phyloP scores from a whole-genome alignment of 2,797 vertebrate genomes.

The Eurystomus glaucurus region DNA sequence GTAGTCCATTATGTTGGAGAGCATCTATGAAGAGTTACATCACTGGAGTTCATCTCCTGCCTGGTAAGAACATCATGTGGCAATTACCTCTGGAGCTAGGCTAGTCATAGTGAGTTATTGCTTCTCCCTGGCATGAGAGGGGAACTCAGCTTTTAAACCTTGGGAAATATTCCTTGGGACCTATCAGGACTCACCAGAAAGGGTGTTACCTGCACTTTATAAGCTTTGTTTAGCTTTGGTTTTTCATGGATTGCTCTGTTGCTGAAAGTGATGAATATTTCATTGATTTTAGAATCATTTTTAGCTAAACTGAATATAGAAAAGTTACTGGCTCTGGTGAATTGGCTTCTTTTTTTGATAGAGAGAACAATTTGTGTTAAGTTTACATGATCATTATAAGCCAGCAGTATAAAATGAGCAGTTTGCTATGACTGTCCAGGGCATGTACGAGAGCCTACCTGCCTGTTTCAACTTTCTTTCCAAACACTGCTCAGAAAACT shows the following conservation, averaged over 20 bases:
- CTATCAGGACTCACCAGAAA: not conserved
- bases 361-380: not conserved
- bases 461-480: not conserved
- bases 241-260: not conserved
- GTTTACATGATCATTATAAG: not conserved
- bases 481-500: not conserved
- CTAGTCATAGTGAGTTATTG: not conserved
- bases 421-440: not conserved
- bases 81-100: not conserved
- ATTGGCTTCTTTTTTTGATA: not conserved
- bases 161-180: not conserved
- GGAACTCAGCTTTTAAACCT: not conserved
- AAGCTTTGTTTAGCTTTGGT: not conserved
- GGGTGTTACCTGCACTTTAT: not conserved
- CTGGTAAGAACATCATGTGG: not conserved
- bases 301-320: not conserved
- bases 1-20: not conserved
- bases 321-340: not conserved
- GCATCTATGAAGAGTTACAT: not conserved
- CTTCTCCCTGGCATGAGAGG: not conserved
- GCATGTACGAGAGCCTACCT: not conserved
- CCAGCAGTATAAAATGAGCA: not conserved
- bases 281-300: not conserved
- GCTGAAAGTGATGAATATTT: not conserved
- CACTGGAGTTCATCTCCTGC: not conserved